phyloP scores from a whole-genome alignment of 2,113 vertebrate genomes.

The Fregata magnificens region DNA sequence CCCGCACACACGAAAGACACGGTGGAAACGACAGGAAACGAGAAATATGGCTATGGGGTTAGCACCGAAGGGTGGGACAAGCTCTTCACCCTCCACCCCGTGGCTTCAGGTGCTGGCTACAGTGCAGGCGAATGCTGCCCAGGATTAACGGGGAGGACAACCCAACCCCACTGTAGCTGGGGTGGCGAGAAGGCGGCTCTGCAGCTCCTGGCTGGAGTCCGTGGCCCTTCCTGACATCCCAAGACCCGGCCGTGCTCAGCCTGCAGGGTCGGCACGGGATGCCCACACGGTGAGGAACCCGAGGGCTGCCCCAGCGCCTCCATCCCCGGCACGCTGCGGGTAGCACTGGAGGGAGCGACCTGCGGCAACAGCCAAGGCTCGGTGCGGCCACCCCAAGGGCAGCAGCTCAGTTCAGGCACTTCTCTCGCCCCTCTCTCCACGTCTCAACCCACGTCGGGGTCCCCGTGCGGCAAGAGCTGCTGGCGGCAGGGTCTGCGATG shows the following conservation, averaged over 20 bases:
- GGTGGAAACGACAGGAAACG: not conserved
- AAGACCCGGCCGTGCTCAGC: rapidly evolving
- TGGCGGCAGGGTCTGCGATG: not conserved
- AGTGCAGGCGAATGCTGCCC: rapidly evolving
- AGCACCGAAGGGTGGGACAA: not conserved
- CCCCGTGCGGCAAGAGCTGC: not conserved
- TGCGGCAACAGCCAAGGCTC: rapidly evolving
- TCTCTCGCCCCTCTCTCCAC: rapidly evolving
- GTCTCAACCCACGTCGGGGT: rapidly evolving
- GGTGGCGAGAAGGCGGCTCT: rapidly evolving
- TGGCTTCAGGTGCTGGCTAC: rapidly evolving
- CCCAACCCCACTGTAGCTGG: rapidly evolving
- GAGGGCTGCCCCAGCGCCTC: rapidly evolving
- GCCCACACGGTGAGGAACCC: rapidly evolving
- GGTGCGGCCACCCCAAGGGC: rapidly evolving
- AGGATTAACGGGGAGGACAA: rapidly evolving
- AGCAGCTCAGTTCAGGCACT: not conserved
- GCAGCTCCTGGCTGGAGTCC: not conserved
- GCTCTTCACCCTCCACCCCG: not conserved
- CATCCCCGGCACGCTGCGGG: not conserved
- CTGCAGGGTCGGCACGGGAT: rapidly evolving
- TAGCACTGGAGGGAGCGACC: rapidly evolving
- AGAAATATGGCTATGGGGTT: rapidly evolving
- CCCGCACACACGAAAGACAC: rapidly evolving
- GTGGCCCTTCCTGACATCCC: rapidly evolving